Evolutionary conservation across 2,113 vertebrate genomes (phyloP).

Genomic region (Centropus bengalensis): DNA sequence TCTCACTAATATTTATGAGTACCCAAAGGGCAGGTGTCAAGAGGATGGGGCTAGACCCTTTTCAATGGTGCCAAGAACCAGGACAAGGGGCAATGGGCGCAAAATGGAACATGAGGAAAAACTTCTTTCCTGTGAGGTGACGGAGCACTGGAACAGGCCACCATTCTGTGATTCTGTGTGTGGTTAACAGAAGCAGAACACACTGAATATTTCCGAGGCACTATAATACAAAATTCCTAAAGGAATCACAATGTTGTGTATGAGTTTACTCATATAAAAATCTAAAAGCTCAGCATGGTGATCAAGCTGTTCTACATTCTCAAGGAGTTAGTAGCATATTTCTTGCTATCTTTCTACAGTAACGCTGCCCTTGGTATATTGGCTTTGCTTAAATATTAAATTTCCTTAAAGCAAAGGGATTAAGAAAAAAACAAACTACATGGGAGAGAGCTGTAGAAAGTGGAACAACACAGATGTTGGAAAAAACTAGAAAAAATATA

Average conservation of each 20-base stretch:
- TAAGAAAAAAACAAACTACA: not conserved
- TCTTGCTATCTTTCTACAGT: not conserved
- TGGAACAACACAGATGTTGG: not conserved
- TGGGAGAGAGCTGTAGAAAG: not conserved
- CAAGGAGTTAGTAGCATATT: not conserved
- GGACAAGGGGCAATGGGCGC: no score
- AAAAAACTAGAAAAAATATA: not conserved
- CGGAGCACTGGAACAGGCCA: no score
- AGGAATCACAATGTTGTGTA: not conserved
- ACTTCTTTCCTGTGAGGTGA: no score
- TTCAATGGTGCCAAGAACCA: no score
- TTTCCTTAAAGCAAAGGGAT: not conserved
- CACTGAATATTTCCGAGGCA: not conserved
- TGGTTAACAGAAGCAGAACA: not conserved
- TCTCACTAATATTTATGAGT: no score
- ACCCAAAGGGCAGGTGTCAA: no score
- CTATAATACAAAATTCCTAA: not conserved
- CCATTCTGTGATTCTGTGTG: no score
- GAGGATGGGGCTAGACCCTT: no score
- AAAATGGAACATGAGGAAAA: no score
- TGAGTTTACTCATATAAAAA: not conserved
- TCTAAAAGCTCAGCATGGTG: not conserved
- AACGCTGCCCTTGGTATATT: not conserved
- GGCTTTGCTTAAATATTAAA: not conserved
- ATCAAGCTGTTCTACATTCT: not conserved